Evolutionary conservation across 2,888 invertebrate genomes (phyloP).

Genomic region (Exephanes ischioxanthus): DNA sequence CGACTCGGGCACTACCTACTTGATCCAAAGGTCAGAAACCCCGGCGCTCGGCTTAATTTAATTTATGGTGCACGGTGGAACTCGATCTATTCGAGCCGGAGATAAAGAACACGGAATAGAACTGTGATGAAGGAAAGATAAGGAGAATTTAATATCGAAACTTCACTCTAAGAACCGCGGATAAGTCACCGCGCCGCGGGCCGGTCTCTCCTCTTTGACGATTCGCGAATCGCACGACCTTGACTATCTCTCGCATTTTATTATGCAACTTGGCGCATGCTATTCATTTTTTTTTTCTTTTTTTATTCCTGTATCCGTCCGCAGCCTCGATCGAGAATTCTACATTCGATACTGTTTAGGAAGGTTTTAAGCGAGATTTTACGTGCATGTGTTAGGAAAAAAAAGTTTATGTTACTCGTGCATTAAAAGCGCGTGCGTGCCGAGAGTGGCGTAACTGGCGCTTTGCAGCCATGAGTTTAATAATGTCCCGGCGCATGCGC

Average conservation of each 20-base stretch:
- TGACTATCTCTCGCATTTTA: conserved; percentile 17
- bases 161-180: not conserved
- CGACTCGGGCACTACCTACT: not conserved
- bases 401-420: too few relatives aligned
- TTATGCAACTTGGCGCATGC: not conserved
- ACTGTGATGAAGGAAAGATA: conserved; percentile 5
- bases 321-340: not conserved
- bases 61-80: too few relatives aligned
- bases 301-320: not conserved
- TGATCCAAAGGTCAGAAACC: conserved; percentile 27
- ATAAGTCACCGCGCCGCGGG: not conserved
- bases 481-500: too few relatives aligned
- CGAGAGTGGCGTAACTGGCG: too few relatives aligned
- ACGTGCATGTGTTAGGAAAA: too few relatives aligned
- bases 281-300: not conserved
- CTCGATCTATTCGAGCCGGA: not conserved
- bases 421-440: too few relatives aligned
- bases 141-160: not conserved
- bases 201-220: not conserved
- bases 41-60: not conserved
- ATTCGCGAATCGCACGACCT: conserved; percentile 2
- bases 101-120: conserved; percentile 2
- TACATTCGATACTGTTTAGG: not conserved
- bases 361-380: not conserved
- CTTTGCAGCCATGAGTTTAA: too few relatives aligned